Evolutionary conservation across 2,888 invertebrate genomes (phyloP).

Genomic region (Eupithecia inturbata): DNA sequence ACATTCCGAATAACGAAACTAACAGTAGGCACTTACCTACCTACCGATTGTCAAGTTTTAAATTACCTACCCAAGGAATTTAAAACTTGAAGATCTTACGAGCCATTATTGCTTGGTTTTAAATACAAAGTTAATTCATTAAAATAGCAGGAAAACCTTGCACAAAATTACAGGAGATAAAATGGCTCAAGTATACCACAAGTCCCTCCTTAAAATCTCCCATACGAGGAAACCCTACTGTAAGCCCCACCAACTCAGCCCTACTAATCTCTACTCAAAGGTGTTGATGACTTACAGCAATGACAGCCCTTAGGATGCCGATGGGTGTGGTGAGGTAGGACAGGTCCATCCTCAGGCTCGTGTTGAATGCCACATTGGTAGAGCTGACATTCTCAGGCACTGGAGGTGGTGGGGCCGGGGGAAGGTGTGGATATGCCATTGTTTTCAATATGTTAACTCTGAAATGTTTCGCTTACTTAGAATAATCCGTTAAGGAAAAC

Average conservation of each 20-base stretch:
- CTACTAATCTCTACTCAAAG: not conserved
- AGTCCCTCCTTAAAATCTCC: too few relatives aligned
- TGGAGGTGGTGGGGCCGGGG: slow-evolving; percentile 47
- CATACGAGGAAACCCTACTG: too few relatives aligned
- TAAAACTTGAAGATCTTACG: not conserved
- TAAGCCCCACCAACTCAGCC: too few relatives aligned
- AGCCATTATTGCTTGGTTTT: too few relatives aligned
- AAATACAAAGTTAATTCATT: too few relatives aligned
- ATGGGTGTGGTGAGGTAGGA: slow-evolving; percentile 67
- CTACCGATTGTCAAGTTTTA: too few relatives aligned
- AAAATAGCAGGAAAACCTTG: too few relatives aligned
- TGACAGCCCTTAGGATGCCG: slow-evolving; percentile 66
- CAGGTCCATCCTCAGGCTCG: slow-evolving; percentile 68
- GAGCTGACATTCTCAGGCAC: slow-evolving; percentile 69
- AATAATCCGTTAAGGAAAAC: not conserved
- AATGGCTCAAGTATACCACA: too few relatives aligned
- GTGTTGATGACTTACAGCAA: slow-evolving; percentile 63
- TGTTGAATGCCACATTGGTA: slow-evolving; percentile 72
- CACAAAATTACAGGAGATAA: too few relatives aligned
- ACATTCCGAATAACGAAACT: too few relatives aligned
- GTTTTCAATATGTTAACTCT: slow-evolving; percentile 8
- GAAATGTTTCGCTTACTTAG: not conserved
- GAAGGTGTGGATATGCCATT: slow-evolving; percentile 66
- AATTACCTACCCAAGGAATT: not conserved
- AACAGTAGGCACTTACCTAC: too few relatives aligned